Evolutionary conservation across 2,113 vertebrate species (phyloP).

Genomic region (Lanius ludovicianus): DNA sequence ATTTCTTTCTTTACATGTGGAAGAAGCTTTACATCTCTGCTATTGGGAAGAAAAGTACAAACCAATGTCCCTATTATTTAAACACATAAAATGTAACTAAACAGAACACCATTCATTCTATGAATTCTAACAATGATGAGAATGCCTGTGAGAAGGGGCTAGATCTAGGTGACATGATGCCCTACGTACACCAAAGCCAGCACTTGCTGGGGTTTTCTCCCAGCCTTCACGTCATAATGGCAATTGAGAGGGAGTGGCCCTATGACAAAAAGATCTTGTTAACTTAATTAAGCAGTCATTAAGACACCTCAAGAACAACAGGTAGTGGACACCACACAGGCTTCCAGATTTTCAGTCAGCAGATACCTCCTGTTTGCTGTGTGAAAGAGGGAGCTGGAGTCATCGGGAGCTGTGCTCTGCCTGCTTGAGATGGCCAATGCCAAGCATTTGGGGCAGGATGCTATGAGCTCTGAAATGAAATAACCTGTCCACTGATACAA

Average conservation of each 20-base stretch:
- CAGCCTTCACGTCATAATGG: accelerated
- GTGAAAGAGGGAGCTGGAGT: neutral
- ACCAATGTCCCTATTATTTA: neutral
- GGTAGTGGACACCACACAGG: neutral
- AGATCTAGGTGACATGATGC: neutral
- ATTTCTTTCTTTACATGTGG: neutral
- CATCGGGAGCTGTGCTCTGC: neutral
- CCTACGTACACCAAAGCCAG: neutral
- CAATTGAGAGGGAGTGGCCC: neutral
- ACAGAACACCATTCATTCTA: neutral
- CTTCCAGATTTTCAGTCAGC: neutral
- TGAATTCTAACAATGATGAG: neutral
- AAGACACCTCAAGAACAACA: neutral
- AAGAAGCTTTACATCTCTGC: neutral
- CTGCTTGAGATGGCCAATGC: neutral
- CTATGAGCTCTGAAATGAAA: neutral
- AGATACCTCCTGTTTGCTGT: neutral
- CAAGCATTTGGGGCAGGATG: neutral
- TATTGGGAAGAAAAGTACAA: neutral
- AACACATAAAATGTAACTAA: neutral
- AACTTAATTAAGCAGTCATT: neutral
- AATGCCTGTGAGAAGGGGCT: neutral
- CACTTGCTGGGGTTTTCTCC: neutral
- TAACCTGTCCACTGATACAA: neutral
- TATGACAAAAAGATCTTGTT: neutral